A percentile compares a stretch with the other conserved stretches of the same genome.
These are phyloP conservation scores for Eugnorisma glareosa DNA, from an alignment of 2,888 invertebrate genomes.

Conservation along the genomic window DNA sequence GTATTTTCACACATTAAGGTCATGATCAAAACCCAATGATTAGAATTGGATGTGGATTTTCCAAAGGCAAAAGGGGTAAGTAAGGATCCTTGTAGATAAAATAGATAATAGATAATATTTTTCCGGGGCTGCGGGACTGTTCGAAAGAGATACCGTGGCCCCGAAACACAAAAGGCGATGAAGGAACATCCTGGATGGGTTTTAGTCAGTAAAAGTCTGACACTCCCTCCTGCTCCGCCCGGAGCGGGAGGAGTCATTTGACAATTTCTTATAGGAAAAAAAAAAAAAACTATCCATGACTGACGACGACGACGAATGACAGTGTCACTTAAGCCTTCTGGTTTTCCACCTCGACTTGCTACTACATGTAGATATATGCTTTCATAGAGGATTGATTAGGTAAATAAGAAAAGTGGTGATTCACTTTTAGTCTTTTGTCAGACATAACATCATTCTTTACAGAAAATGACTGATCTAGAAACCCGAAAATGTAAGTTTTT, in stretches of 20 bases:
- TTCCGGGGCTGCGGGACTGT: too few species aligned
- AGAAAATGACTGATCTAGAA: neutral
- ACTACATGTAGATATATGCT: neutral
- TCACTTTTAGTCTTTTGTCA: neutral
- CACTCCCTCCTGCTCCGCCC: too few species aligned
- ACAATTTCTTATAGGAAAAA: too few species aligned
- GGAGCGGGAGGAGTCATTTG: too few species aligned
- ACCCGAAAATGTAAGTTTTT: neutral
- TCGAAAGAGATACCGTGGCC: too few species aligned
- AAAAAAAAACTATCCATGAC: too few species aligned
- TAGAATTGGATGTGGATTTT: neutral
- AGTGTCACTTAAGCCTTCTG: neutral
- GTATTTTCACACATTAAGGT: slow-evolving; percentile 3
- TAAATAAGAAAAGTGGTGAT: neutral
- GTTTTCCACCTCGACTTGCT: neutral
- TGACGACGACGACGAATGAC: too few species aligned
- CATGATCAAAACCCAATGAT: neutral
- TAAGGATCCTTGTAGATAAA: neutral
- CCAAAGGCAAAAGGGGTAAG: neutral
- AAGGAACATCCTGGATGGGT: too few species aligned
- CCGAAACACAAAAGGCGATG: too few species aligned
- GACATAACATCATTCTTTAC: neutral
- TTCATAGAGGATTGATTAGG: neutral
- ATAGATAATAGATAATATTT: too few species aligned
- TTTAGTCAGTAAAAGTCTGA: too few species aligned